Percentiles rank a stretch among this genome's conserved stretches.
Evolutionary conservation across 2,888 invertebrate genomes (phyloP).

Genomic region (Trissonchulus latispiculum): DNA sequence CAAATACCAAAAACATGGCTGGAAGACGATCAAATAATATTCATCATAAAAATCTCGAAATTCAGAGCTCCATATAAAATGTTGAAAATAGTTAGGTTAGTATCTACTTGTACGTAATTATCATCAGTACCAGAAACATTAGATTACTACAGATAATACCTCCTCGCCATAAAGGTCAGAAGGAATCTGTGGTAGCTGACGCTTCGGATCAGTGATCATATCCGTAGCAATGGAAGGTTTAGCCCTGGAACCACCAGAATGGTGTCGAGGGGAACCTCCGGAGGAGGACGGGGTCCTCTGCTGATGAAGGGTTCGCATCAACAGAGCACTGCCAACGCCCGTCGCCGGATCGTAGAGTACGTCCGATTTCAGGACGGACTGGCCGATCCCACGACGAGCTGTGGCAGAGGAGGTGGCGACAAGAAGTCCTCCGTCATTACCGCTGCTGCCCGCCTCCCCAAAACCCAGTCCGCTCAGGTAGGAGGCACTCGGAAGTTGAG

Average conservation of each 20-base stretch:
- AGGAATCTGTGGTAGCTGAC: slow-evolving; percentile 17
- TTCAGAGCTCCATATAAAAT: too few relatives aligned
- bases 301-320: not conserved
- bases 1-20: too few relatives aligned
- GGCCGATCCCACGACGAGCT: not conserved
- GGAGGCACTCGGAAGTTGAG: not conserved
- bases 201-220: not conserved
- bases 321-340: not conserved
- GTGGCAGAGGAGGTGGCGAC: too few relatives aligned
- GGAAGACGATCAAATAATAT: too few relatives aligned
- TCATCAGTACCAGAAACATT: too few relatives aligned
- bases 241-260: not conserved
- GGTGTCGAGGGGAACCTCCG: not conserved
- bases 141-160: too few relatives aligned
- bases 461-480: not conserved
- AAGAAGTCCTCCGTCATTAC: too few relatives aligned
- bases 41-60: too few relatives aligned
- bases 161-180: slow-evolving; percentile 21
- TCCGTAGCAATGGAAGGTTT: not conserved
- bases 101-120: too few relatives aligned
- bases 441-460: not conserved
- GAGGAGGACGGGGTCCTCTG: too few relatives aligned
- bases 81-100: too few relatives aligned
- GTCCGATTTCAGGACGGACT: not conserved
- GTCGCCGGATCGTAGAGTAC: not conserved